Base-by-base conservation (phyloP, 2,888 invertebrate genomes). In the Tubulanus polymorphus region DNA sequence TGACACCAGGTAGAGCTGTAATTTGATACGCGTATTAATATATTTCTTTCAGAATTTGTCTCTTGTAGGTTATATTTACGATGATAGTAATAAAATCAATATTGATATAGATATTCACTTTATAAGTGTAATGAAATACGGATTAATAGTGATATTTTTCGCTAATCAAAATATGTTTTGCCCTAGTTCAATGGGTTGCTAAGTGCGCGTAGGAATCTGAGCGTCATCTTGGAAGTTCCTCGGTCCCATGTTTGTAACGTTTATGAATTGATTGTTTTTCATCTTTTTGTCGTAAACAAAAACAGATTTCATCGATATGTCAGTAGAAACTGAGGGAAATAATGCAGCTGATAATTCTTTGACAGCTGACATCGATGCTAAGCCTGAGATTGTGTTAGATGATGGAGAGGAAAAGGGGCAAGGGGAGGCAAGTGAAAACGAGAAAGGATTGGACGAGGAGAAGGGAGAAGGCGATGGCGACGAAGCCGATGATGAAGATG, bases 401-500 rank as follows among this genome's bases (percentile, higher is more conserved):
- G 20, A 5, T 5, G 18, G 20, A 41, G 20, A 41, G 23, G 41
- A 41, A 15, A 23, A 41, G 6, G 41, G 6, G 6, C 5, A 41
- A 41, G 41, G 18, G 15, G 20, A 5, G 5, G 18, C 41, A 41
- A 18, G 23, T 20, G 41, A 41, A 15, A 23, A 41, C 6, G 41
- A 8, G 6, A 5, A 41, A 41, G 41, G 18, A 8, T 23, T 23
- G 6, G 41, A 41, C 41, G 23, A 20, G 18, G 41, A 18, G 35
- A 32, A 12, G 10, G 35, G 35, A 32, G 35, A 32, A 32, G 35
- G n/a, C n/a, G 35, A n/a, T 32, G 35, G 10, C 23, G 41, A 8
- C 23, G 6, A 18, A 8, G 41, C 15, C 41, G 23, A 23, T 41
- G 6, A 23, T 28, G 52, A 53, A 53, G 58, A 54, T 20, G 51